Evolutionary conservation across 2,888 invertebrate genomes (phyloP), one percentile per base, ranked within the genome.

Genomic region (Ypsolopha sequella): DNA sequence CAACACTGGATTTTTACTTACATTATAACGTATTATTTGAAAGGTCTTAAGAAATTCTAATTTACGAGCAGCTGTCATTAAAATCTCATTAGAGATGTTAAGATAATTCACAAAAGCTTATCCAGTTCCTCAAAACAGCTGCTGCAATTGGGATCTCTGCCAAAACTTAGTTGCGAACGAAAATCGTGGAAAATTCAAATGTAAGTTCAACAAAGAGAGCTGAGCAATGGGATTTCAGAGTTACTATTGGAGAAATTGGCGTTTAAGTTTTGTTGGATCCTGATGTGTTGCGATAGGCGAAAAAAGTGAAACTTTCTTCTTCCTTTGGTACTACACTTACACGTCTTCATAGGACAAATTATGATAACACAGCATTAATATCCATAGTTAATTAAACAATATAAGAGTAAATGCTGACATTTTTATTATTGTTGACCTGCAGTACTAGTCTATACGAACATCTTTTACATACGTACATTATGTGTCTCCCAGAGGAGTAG

Each of bases 111-210:
- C 58, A 56, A 68, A 73, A 58, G 71, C 71, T 58, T 53, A 60
- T 58, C 51, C 58, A 58, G 67, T 65, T 71, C 72, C 61, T 61
- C 68, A 67, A 68, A 66, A 68, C 74, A 79, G 71, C 77, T 76
- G 78, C 68, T 65, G 64, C 70, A 65, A 73, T 73, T 73, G 71
- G 76, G 77, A 74, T 63, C 61, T 62, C 64, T 73, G 80, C 76
- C 80, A 79, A 74, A 64, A 75, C 68, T 63, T 66, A 73, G 63
- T 66, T 61, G 56, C 61, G 55, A 62, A 60, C 58, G 60, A 60
- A 65, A 55, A 63, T 64, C 55, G 53, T 55, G 59, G 61, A 66
- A 69, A 70, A 70, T 70, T 65, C 60, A 68, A 70, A 68, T 65
- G 61, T 59, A 66, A 70, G 63, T 68, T 65, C 35, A n/a, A 46